A percentile compares a stretch with the other conserved stretches of the same genome.
Conservation (phyloP, 2,888 invertebrate species). For the Trissolcus japonicus region DNA sequence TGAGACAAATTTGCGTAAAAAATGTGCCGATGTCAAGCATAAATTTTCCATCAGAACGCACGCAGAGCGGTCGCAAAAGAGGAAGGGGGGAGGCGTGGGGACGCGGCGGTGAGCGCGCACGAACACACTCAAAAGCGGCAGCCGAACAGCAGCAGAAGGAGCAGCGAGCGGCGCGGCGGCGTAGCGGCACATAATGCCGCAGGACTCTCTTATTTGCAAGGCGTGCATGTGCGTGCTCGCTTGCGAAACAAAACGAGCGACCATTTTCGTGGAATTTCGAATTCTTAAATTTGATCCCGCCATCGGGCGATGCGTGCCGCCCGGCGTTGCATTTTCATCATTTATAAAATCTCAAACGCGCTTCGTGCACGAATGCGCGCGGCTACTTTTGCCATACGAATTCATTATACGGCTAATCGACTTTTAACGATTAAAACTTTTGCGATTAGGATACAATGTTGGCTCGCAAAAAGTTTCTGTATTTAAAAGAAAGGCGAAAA, state of each 20-base stretch:
- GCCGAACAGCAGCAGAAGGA: conserved; percentile 37
- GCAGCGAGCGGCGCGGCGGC: conserved; percentile 4
- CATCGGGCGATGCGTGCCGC: conserved; percentile 4
- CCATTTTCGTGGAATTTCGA: conserved; percentile 43
- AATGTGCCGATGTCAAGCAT: conserved; percentile 52
- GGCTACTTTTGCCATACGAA: no score
- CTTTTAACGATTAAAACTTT: no score
- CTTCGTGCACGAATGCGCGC: no score
- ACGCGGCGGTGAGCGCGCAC: conserved; percentile 15
- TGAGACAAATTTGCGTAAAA: conserved; percentile 58
- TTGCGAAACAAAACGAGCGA: not conserved
- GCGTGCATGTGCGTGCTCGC: conserved; percentile 23
- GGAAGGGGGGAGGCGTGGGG: not conserved
- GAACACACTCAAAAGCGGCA: conserved; percentile 20
- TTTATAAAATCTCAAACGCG: no score
- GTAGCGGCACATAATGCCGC: conserved; percentile 36
- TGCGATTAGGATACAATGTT: no score
- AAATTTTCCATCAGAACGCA: conserved; percentile 55
- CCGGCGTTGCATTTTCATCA: no score
- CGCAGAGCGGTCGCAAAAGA: conserved; percentile 13
- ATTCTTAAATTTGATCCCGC: conserved; percentile 32
- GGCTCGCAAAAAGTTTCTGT: no score
- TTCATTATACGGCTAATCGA: no score
- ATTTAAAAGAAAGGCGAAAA: no score
- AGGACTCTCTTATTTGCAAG: conserved; percentile 36